Evolutionary conservation across 2,113 vertebrate genomes (phyloP).

Genomic region (Paramormyrops kingsleyae): DNA sequence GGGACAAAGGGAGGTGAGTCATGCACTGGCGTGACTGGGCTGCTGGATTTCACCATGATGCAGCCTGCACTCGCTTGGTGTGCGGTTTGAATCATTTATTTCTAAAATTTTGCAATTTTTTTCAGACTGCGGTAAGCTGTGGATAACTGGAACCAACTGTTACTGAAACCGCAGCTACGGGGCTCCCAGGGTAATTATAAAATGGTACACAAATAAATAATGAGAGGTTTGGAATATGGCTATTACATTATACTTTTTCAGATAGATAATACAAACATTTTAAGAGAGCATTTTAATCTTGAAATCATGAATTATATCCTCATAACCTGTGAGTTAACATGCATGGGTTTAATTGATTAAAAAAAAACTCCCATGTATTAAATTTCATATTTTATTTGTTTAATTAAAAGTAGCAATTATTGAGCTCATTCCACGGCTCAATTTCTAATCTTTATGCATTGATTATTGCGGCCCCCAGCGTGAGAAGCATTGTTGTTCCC

Average conservation of each 20-base stretch:
- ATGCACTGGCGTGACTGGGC: not conserved
- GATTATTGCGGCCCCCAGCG: not conserved
- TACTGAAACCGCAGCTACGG: not conserved
- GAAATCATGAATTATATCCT: not conserved
- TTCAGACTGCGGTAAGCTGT: not conserved
- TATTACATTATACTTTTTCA: not conserved
- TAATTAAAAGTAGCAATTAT: not conserved
- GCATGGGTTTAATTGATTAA: not conserved
- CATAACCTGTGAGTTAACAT: not conserved
- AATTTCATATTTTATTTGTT: not conserved
- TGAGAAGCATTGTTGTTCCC: not conserved
- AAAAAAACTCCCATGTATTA: not conserved
- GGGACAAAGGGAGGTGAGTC: not conserved
- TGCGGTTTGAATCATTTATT: not conserved
- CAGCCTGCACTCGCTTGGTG: not conserved
- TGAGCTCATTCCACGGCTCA: not conserved
- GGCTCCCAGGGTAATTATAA: not conserved
- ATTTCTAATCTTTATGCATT: not conserved
- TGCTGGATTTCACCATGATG: not conserved
- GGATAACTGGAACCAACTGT: not conserved
- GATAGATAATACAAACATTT: not conserved
- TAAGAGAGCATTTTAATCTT: not conserved
- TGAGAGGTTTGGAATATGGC: not conserved
- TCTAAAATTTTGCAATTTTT: not conserved
- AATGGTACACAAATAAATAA: not conserved